Conservation (phyloP, 2,888 invertebrate species). For the Mimumesa dahlbomi region DNA sequence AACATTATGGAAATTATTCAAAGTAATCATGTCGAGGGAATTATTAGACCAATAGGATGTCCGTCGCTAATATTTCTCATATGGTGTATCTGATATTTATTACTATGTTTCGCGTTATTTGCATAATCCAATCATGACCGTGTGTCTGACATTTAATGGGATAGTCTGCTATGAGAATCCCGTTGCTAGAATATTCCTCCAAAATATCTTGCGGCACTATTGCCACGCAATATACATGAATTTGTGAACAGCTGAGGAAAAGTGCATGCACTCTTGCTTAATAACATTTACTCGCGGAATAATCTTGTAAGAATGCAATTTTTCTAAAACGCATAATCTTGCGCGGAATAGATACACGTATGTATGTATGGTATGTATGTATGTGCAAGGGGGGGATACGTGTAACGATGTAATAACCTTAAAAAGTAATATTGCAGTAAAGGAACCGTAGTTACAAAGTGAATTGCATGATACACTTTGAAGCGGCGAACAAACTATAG, state of each 20-base stretch:
- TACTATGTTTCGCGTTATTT: constrained; percentile 14
- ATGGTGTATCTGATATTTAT: constrained; percentile 13
- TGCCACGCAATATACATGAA: not conserved
- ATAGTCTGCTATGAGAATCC: not conserved
- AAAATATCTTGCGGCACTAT: not conserved
- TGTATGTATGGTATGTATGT: constrained; percentile 1
- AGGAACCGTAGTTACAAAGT: constrained; percentile 13
- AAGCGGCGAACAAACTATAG: too few species aligned
- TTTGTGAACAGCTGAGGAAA: not conserved
- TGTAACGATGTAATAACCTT: constrained; percentile 28
- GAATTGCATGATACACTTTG: constrained; percentile 23
- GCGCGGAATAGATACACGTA: too few species aligned
- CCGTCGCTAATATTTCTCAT: constrained; percentile 5
- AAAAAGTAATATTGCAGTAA: constrained; percentile 1
- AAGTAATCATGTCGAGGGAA: constrained; percentile 12
- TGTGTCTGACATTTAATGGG: constrained; percentile 16
- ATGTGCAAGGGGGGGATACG: not conserved
- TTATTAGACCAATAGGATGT: constrained; percentile 21
- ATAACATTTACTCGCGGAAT: not conserved
- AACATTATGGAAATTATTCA: constrained; percentile 12
- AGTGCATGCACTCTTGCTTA: not conserved
- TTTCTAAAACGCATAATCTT: constrained; percentile 17
- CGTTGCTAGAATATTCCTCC: not conserved
- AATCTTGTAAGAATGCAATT: constrained; percentile 17
- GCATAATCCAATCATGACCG: constrained; percentile 27